Base-by-base conservation (phyloP, 2,888 invertebrate species). In the Drosophila ustulata region DNA sequence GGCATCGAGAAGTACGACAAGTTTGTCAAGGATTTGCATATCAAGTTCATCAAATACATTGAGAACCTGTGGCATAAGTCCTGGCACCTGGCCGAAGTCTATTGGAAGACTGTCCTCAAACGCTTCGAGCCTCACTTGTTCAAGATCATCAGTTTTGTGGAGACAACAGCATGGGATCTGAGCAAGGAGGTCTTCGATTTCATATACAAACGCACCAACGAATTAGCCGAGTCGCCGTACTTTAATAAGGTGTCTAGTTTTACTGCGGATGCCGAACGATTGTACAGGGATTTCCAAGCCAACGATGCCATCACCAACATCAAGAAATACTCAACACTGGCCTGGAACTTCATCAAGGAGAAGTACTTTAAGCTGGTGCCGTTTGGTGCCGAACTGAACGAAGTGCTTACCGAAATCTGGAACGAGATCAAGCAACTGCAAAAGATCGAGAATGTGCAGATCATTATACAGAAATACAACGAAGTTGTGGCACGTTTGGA, bases 241-340 rank as follows among this genome's bases (percentile, higher is more conserved):
- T 97, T 96, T 89, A 95, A 95, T 78, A 95, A 96, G 81, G 95
- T 97, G 9, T 94, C 96, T 1, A 95, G 96, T 66, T 95, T 97
- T 79, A 96, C 96, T 0, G 96, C 96, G 79, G 96, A 97, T 89
- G 93, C 97, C 73, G 97, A 97, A 88, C 94, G 94, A 62, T 94
- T 97, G 52, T 97, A 97, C 90, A 95, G 95, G 62, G 97, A 97
- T 82, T 93, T 97, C 6, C 94, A 95, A 53, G 94, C 95, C 63
- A 96, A 97, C 89, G 97, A 97, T 82, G 93, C 96, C 0, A 93
- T 97, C 26, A 96, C 96, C 0, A 97, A 96, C 90, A 93, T 97
- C 37, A 95, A 95, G 89, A 97, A 97, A 89, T 97, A 97, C 91
- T 94, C 94, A 0, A 93, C 92, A 46, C 93, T 96, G 49, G 91